Evolutionary conservation across 2,113 vertebrate species (phyloP).

Genomic region (Paradoxurus hermaphroditus): DNA sequence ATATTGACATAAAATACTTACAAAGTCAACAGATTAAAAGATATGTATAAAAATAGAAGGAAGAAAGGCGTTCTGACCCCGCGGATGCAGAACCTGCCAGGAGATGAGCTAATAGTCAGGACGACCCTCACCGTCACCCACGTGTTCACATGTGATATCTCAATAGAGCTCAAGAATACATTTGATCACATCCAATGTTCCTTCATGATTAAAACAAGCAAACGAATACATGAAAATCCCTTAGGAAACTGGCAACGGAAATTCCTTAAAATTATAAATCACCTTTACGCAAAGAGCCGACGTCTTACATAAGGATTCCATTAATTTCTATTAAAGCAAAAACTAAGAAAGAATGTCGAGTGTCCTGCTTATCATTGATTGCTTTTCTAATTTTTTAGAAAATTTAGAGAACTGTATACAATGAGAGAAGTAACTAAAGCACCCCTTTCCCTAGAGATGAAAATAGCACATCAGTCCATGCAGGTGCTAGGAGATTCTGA

Average conservation of each 20-base stretch:
- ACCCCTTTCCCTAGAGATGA: neutral
- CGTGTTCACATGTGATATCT: too few relatives aligned
- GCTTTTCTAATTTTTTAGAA: neutral
- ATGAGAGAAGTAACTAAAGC: neutral
- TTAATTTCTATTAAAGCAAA: neutral
- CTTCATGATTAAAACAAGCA: neutral
- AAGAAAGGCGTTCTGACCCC: rapidly evolving
- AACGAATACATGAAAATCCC: neutral
- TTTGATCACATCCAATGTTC: neutral
- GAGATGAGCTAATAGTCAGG: neutral
- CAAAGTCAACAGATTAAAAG: neutral
- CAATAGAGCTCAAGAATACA: neutral
- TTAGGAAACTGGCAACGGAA: neutral
- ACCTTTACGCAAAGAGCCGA: neutral
- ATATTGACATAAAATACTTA: neutral
- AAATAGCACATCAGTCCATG: neutral
- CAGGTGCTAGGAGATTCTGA: neutral
- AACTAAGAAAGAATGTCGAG: neutral
- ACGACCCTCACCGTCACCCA: rapidly evolving
- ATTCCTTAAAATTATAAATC: neutral
- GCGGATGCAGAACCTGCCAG: rapidly evolving
- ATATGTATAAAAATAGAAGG: neutral
- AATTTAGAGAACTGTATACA: neutral
- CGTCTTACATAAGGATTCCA: neutral
- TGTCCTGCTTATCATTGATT: neutral